Base-by-base conservation (phyloP, 2,888 invertebrate species). In the Hartigia nigra region DNA sequence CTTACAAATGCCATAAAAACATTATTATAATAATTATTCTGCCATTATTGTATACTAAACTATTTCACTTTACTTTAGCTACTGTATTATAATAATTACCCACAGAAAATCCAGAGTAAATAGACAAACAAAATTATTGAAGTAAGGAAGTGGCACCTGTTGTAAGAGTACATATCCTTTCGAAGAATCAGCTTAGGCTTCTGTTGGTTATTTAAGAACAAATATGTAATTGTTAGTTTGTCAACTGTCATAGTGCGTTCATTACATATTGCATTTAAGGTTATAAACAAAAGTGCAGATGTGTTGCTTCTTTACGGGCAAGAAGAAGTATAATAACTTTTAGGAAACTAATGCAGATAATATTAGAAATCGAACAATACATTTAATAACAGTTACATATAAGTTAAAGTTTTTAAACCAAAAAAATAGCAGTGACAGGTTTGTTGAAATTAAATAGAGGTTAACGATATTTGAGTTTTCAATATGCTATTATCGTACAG, bases 161-260 rank as follows among this genome's bases (percentile, higher is more conserved):
- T 39, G 75, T 37, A 78, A 78, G 75, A 76, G 74, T 72, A 70
- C 75, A 37, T 37, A 74, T 78, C 78, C 78, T 32, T 70, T 78
- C 31, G 78, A 36, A 39, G 75, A 72, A 55, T 78, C 78, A 78
- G 70, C 75, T 78, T 78, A 78, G 76, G 75, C 70, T 34, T 78
- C 78, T 75, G 78, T 75, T 70, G 78, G 75, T 34, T 78, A 34
- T 75, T 70, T 31, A 75, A 78, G 55, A 55, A 55, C 55, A 55
- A 55, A 55, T 72, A 70, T 37, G 34, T 72, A 4, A 70, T 77
- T 36, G 78, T 78, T 78, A 78, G n/a, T 70, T 75, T 76, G 37
- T 32, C 31, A 76, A 39, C n/a, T 36, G n/a, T 36, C 31, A 72
- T 32, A 72, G 31, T 32, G 9, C 9, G 23, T 12, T 31, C 31